These are phyloP conservation scores for Epizoanthus ramosus DNA, from an alignment of 92 coral and sea anemone genomes.

Conservation along the genomic window DNA sequence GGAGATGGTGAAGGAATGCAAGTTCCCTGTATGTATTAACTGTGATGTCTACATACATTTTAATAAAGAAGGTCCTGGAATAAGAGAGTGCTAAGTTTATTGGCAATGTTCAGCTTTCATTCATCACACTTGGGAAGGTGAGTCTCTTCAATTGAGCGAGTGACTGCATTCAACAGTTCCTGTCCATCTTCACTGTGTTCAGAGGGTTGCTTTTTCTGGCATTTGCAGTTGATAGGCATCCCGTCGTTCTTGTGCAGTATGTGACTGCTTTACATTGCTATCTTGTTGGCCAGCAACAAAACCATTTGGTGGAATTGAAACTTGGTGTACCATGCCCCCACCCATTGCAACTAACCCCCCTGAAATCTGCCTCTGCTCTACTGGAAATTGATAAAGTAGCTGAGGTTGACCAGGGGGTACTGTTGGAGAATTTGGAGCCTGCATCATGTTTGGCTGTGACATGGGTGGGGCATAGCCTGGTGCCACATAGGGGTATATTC, in stretches of 20 bases:
- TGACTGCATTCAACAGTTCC: neutral
- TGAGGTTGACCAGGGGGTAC: neutral
- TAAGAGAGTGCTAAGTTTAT: neutral
- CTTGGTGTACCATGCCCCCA: conserved; percentile 12
- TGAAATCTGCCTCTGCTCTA: neutral
- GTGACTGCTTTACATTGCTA: too few species aligned
- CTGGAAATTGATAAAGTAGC: neutral
- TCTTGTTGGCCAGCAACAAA: neutral
- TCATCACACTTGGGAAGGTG: conserved; percentile 38
- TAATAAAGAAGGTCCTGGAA: too few species aligned
- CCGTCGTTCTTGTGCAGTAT: conserved; percentile 22
- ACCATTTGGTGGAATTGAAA: neutral
- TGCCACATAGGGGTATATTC: conserved; percentile 5
- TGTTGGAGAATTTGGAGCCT: neutral
- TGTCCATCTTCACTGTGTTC: conserved; percentile 26
- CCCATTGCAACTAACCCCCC: neutral
- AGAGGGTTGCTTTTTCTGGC: neutral
- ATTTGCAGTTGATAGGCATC: conserved; percentile 1
- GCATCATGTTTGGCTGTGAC: neutral
- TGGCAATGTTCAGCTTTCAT: neutral
- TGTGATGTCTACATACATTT: too few species aligned
- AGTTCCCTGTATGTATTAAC: too few species aligned
- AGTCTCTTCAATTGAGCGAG: conserved; percentile 30
- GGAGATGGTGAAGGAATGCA: too few species aligned
- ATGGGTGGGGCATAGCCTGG: neutral